Conservation (phyloP, 1,140 invertebrate species). For the Nomia melanderi region DNA sequence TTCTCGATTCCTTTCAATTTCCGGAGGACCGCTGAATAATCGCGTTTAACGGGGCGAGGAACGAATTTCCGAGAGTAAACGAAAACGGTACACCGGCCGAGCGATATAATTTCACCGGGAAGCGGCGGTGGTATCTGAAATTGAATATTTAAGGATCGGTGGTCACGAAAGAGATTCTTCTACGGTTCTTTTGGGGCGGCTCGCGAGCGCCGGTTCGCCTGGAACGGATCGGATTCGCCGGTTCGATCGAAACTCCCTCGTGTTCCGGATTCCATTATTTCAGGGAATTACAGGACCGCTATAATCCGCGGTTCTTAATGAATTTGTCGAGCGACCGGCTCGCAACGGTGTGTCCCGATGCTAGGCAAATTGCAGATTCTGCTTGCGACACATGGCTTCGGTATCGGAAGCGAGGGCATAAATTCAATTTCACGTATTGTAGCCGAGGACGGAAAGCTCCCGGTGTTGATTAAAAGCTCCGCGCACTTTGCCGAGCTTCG, state of each 20-base stretch:
- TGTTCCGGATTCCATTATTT: background rate
- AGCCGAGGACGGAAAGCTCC: background rate
- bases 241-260: background rate
- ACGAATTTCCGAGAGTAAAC: too few species aligned
- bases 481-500: background rate
- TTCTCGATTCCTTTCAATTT: too few species aligned
- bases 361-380: background rate
- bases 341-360: background rate
- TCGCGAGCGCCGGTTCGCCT: too few species aligned
- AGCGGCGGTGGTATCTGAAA: too few species aligned
- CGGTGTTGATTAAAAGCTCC: background rate
- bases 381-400: background rate
- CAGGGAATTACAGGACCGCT: background rate
- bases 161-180: background rate
- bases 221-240: background rate
- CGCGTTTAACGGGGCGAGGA: too few species aligned
- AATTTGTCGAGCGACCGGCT: background rate
- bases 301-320: conserved; percentile 1
- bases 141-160: background rate
- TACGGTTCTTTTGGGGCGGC: background rate
- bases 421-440: background rate
- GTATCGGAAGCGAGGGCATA: background rate
- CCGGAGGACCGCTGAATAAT: too few species aligned
- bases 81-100: too few species aligned
- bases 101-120: too few species aligned